Base-by-base conservation (phyloP, 53 echinoderm and acorn worm species). In the Hippasteria phrygiana region DNA sequence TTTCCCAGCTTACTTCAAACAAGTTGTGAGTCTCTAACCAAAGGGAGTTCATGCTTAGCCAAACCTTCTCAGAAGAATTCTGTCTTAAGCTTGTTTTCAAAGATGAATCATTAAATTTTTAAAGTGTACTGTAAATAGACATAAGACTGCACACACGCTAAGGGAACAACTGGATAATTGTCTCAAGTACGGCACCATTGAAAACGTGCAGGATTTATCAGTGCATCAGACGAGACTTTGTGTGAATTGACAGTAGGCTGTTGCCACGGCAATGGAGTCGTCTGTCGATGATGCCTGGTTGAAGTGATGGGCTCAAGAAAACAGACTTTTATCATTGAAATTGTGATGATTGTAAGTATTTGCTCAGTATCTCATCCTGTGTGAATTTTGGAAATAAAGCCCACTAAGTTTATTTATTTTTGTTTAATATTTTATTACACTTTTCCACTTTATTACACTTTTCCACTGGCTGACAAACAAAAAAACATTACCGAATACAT, bases 311-410 rank as follows among this genome's bases (percentile, higher is more conserved):
- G 69, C 20, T 10, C 47, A 32, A 40, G 67, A 28, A 67, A 51
- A 71, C 69, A 79, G 28, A 66, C 53, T 27, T 43, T 71, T 65
- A 65, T 87, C 55, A 78, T 87, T 78, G 87, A 91, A 11, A 75
- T 91, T 77, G 71, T 77, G 41, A 91, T 91, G 91, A 87, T 91
- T 48, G 91, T 91, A 87, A 91, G 91, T 91, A 67, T n/a, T n/a
- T n/a, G 12, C 32, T 10, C 16, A 34, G 10, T 31, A 8, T 33
- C 18, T 67, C 27, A 28, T 20, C 7, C 34, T 16, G 6, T 56
- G 59, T 56, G 59, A 56, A 56, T 22, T 56, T 8, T 16, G 24
- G 4, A 20, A 20, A 56, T 56, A 18, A 20, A 56, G 20, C 4
- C 18, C 42, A n/a, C n/a, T n/a, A n/a, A n/a, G n/a, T n/a, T n/a